Evolutionary conservation across 2,888 invertebrate species (phyloP), one percentile per base, ranked within the genome.

Genomic region (Eulithis prunata): DNA sequence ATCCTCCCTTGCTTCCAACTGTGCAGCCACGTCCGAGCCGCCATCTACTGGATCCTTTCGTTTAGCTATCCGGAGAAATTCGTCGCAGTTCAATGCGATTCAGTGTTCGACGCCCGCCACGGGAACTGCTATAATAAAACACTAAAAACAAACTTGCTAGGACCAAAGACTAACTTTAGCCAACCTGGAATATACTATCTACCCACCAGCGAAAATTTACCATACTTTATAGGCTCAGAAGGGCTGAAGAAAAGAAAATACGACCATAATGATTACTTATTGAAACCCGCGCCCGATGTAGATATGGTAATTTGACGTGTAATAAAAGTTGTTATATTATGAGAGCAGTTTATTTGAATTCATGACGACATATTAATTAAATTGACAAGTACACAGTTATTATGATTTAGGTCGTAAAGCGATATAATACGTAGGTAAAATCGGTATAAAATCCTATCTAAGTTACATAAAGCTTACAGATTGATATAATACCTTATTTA

Each of bases 1-100:
- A 80, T 91, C 52, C 76, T 91, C 51, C 91, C 91, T 0, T 91
- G 91, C 71, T 84, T 91, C 66, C 79, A 82, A 55, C 71, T 91
- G 3, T 92, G 92, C 81, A 91, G 91, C 61, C 92, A 92, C 72
- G 74, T 89, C 0, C 82, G 89, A 3, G 75, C 92, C 0, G 88
- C 83, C 0, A 69, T 84, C 65, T 91, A 90, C 79, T 90, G 87
- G 87, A 68, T 82, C 0, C 52, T 82, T 0, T 82, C 91, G 0
- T 75, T 75, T 60, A 72, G 69, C 7, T 80, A 88, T 66, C 84
- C 85, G 0, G 81, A 86, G 64, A 78, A 87, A 55, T 92, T 91
- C 71, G 13, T 86, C 43, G 90, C 83, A 3, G 82, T 89, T 0
- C 80, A 77, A 1, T 91, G 91, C 71, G 75, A 83, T 2, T 80